These are phyloP conservation scores for Hystrix cristata DNA, from an alignment of 2,113 vertebrate species.

Conservation along the genomic window DNA sequence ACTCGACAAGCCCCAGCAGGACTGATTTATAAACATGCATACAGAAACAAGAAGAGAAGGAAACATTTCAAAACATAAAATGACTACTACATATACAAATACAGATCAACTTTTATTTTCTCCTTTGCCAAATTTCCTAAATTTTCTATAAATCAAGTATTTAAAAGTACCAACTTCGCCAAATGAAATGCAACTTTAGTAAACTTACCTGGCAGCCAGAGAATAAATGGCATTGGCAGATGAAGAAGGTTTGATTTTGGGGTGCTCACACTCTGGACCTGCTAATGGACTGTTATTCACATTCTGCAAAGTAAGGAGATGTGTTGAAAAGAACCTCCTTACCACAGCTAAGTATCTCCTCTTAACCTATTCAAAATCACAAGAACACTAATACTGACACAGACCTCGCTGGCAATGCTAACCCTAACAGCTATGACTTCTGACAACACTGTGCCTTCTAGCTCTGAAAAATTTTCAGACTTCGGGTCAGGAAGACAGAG, in stretches of 20 bases:
- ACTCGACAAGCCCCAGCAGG: neutral
- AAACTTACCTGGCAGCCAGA: constrained; percentile 92
- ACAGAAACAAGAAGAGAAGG: neutral
- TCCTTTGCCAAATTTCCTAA: neutral
- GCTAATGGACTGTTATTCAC: constrained; percentile 82
- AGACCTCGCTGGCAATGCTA: neutral
- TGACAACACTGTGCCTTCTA: neutral
- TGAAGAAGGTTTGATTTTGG: constrained; percentile 96
- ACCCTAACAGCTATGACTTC: neutral
- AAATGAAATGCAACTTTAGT: neutral
- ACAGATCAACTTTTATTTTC: constrained; percentile 15
- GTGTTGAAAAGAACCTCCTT: constrained; percentile 5
- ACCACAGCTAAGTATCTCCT: neutral
- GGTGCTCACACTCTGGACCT: constrained; percentile 92
- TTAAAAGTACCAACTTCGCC: neutral
- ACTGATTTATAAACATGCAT: neutral
- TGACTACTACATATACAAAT: neutral
- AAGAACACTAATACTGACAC: neutral
- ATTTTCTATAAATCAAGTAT: neutral
- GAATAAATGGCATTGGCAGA: constrained; percentile 97
- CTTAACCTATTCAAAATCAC: neutral
- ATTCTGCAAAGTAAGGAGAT: constrained; percentile 88
- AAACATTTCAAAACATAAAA: neutral
- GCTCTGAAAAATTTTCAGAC: neutral
- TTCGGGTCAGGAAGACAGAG: neutral